A percentile compares a stretch with the other conserved stretches of the same genome.
phyloP scores from a whole-genome alignment of 1,140 invertebrate genomes.

The Uloborus diversus region DNA sequence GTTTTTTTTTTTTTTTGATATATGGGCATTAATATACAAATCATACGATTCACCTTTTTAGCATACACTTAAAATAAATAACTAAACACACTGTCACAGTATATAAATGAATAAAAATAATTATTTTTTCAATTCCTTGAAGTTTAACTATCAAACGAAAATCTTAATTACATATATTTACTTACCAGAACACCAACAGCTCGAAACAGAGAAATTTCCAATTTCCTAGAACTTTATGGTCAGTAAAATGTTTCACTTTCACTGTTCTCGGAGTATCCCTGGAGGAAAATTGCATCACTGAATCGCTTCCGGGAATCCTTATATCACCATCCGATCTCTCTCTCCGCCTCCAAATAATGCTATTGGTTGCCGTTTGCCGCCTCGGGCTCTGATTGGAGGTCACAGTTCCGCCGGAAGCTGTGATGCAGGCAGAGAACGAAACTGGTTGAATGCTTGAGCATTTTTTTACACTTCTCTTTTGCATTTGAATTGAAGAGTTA shows the following conservation, averaged over 20 bases:
- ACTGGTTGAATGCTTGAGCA: too few species aligned
- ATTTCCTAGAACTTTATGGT: not conserved
- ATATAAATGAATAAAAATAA: too few species aligned
- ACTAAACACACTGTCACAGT: too few species aligned
- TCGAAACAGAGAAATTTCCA: not conserved
- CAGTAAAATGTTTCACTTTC: not conserved
- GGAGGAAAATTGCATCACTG: constrained; percentile 20
- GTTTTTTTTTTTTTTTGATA: too few species aligned
- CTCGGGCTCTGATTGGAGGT: constrained; percentile 47
- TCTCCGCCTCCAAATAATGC: not conserved
- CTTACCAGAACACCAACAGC: not conserved
- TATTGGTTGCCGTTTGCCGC: constrained; percentile 41
- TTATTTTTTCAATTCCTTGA: too few species aligned
- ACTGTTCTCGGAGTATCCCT: constrained; percentile 18
- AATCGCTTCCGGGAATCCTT: constrained; percentile 34
- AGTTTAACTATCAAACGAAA: too few species aligned
- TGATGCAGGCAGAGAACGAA: constrained; percentile 36
- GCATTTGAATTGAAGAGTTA: too few species aligned
- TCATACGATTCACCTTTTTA: too few species aligned
- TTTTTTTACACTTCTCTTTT: too few species aligned
- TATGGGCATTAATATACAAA: too few species aligned
- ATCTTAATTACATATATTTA: too few species aligned
- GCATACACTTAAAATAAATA: too few species aligned
- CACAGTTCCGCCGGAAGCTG: constrained; percentile 53
- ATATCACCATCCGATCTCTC: constrained; percentile 34